A percentile compares a stretch with the other conserved stretches of the same genome.
These are phyloP conservation scores for Helicoverpa armigera DNA, from an alignment of 1,140 invertebrate species.

Conservation along the genomic window DNA sequence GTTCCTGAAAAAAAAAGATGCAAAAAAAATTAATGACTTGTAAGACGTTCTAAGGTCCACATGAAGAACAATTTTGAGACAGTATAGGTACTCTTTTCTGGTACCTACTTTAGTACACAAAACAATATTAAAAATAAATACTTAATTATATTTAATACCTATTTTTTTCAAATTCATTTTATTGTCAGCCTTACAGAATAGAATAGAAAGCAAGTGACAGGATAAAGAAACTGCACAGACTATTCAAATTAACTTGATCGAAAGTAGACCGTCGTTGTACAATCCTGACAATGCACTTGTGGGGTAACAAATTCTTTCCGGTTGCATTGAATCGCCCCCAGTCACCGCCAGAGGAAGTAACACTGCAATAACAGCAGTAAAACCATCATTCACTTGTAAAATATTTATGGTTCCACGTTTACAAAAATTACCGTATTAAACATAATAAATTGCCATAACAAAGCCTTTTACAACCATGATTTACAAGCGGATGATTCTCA, in stretches of 20 bases:
- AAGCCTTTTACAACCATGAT: constrained; percentile 55
- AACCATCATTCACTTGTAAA: constrained; percentile 63
- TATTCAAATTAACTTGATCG: constrained; percentile 31
- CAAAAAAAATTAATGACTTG: background rate
- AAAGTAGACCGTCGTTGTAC: constrained; percentile 45
- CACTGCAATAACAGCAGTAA: constrained; percentile 62
- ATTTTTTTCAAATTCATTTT: background rate
- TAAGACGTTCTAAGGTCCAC: background rate
- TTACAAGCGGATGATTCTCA: constrained; percentile 46
- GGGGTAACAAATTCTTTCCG: constrained; percentile 70
- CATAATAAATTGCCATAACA: constrained; percentile 61
- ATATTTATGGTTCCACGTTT: constrained; percentile 62
- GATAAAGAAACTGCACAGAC: constrained; percentile 24
- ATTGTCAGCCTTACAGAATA: background rate
- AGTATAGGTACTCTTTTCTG: too few relatives aligned
- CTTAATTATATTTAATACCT: background rate
- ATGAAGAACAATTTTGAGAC: background rate
- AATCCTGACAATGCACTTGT: constrained; percentile 53
- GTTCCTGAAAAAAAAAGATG: background rate
- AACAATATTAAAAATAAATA: too few relatives aligned
- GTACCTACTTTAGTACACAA: too few relatives aligned
- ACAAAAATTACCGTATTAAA: constrained; percentile 57
- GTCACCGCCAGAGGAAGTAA: constrained; percentile 62
- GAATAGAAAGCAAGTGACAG: constrained; percentile 25
- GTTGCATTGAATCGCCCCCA: constrained; percentile 55